These are phyloP conservation scores for Notolepis coatsorum DNA, from an alignment of 2,797 vertebrate genomes.

Conservation along the genomic window DNA sequence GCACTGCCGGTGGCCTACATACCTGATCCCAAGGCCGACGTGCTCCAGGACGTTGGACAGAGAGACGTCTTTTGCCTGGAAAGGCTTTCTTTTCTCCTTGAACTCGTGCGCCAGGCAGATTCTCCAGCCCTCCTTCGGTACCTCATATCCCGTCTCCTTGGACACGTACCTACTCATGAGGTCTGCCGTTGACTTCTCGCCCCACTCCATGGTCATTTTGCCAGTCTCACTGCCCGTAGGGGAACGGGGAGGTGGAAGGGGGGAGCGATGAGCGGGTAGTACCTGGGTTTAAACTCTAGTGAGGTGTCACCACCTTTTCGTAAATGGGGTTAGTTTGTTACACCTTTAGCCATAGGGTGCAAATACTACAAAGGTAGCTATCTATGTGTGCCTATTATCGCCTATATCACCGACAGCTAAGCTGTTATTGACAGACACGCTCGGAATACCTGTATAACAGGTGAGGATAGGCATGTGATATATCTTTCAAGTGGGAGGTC, in stretches of 20 bases:
- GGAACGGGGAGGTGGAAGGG: not conserved
- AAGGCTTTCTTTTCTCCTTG: slow-evolving; percentile 92
- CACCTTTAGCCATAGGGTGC: not conserved
- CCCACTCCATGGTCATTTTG: slow-evolving; percentile 66
- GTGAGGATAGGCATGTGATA: not conserved
- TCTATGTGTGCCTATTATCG: not conserved
- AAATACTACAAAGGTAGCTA: not conserved
- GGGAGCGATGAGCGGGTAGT: not conserved
- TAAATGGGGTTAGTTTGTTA: slow-evolving; percentile 5
- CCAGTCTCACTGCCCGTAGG: not conserved
- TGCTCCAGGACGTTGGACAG: slow-evolving; percentile 84
- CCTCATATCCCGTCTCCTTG: slow-evolving; percentile 79
- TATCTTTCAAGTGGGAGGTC: slow-evolving; percentile 21
- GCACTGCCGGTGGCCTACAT: too few species aligned
- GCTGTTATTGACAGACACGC: slow-evolving; percentile 11
- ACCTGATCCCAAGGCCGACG: slow-evolving; percentile 90
- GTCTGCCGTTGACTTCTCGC: slow-evolving; percentile 70
- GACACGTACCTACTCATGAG: slow-evolving; percentile 90
- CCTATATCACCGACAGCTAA: not conserved
- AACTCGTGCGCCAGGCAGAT: slow-evolving; percentile 95
- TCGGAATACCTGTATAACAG: slow-evolving; percentile 9
- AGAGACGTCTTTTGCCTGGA: slow-evolving; percentile 87
- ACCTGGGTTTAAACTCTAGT: too few species aligned
- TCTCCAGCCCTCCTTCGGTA: slow-evolving; percentile 91
- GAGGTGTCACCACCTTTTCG: slow-evolving; percentile 18